These are phyloP conservation scores for Brachymystax lenok DNA, from an alignment of 2,797 vertebrate genomes.

Conservation along the genomic window DNA sequence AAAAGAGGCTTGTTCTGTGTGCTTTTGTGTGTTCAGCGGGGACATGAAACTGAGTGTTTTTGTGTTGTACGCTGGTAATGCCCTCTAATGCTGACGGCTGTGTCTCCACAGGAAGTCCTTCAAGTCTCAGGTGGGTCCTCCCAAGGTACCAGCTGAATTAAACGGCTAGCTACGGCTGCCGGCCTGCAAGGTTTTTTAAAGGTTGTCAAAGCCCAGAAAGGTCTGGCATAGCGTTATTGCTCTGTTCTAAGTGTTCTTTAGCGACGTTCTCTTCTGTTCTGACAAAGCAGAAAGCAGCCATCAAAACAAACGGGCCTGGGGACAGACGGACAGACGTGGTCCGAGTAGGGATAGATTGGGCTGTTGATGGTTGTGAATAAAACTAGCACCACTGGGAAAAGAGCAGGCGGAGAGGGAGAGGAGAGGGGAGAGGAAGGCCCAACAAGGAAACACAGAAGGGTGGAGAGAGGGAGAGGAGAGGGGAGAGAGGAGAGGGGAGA, in stretches of 20 bases:
- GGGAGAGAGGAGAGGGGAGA: no score
- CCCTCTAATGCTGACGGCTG: slow-evolving; percentile 77
- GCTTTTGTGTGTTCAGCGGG: slow-evolving; percentile 58
- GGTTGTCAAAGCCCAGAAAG: slow-evolving; percentile 59
- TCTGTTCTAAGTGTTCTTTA: slow-evolving; percentile 53
- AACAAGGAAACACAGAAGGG: slow-evolving; percentile 37
- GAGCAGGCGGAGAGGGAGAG: slow-evolving; percentile 43
- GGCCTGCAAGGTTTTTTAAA: slow-evolving; percentile 59
- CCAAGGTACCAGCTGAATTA: slow-evolving; percentile 73
- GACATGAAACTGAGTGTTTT: slow-evolving; percentile 64
- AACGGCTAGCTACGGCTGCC: slow-evolving; percentile 54
- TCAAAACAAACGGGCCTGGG: slow-evolving; percentile 61
- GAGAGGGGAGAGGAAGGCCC: not conserved
- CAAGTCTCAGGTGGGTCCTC: slow-evolving; percentile 75
- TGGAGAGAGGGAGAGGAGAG: no score
- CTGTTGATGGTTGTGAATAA: slow-evolving; percentile 60
- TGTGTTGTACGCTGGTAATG: slow-evolving; percentile 67
- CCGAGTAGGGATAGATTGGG: slow-evolving; percentile 50
- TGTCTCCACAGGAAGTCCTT: slow-evolving; percentile 69
- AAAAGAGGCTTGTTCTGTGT: no score
- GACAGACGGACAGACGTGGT: slow-evolving; percentile 18
- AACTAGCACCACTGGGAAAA: slow-evolving; percentile 56
- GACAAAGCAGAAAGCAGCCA: slow-evolving; percentile 60
- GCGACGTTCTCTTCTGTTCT: slow-evolving; percentile 55
- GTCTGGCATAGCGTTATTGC: slow-evolving; percentile 58